Percentiles rank a stretch among this genome's conserved stretches.
phyloP scores from a whole-genome alignment of 2,888 invertebrate genomes.

The Lagria hirta region DNA sequence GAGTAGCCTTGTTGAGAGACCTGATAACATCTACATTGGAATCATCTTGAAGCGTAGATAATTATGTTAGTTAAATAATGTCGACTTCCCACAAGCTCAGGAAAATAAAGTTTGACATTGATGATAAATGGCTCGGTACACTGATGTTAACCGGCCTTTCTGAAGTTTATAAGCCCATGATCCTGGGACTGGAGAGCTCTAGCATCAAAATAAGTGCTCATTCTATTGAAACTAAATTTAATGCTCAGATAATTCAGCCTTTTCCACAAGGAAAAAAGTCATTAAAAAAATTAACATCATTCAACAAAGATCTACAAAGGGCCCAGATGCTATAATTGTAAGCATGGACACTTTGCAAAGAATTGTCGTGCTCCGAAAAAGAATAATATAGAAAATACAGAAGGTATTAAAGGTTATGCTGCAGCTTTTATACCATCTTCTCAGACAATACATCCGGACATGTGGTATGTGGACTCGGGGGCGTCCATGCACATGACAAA shows the following conservation, averaged over 20 bases:
- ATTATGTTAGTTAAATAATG: neutral
- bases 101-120: constrained; percentile 34
- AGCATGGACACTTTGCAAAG: neutral
- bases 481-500: constrained; percentile 1
- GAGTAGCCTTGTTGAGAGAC: constrained; percentile 35
- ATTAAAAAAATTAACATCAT: neutral
- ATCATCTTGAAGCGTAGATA: neutral
- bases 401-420: neutral
- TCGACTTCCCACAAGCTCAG: constrained; percentile 33
- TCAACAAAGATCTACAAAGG: constrained; percentile 1
- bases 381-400: neutral
- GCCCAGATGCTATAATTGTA: neutral
- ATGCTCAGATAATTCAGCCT: constrained; percentile 12
- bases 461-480: constrained; percentile 5
- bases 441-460: neutral
- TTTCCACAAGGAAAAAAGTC: neutral
- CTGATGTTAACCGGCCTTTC: constrained; percentile 40
- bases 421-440: neutral
- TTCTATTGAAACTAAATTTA: constrained; percentile 30
- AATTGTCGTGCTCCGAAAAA: neutral
- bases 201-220: constrained; percentile 35
- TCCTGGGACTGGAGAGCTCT: constrained; percentile 36
- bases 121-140: too few relatives aligned
- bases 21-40: constrained; percentile 31
- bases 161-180: constrained; percentile 40